Evolutionary conservation across 2,113 vertebrate species (phyloP), one percentile per base, ranked within the genome.

Genomic region (Brachypodius melanocephalos): DNA sequence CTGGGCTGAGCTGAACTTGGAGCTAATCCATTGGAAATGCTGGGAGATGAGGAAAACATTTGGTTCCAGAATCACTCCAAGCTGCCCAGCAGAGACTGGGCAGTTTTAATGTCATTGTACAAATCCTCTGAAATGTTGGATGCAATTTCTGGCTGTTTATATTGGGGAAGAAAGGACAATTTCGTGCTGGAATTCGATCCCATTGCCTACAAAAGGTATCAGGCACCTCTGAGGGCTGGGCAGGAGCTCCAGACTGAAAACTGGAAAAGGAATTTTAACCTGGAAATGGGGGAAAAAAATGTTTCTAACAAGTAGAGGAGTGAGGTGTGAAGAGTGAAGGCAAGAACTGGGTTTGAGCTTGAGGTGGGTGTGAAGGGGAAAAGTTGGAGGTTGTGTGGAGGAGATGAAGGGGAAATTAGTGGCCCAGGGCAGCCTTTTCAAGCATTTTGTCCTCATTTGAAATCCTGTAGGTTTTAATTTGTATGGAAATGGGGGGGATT

Each of bases 111-210:
- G 31, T 55, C 54, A 2, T 20, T 31, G 32, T 20, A 3, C 17
- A 17, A 14, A 2, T 48, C 13, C 14, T 20, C 10, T 54, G 69
- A 62, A 74, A 19, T 46, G 38, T 0, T 74, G 49, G 31, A 18
- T 57, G n/a, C 5, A 3, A 12, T 54, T 80, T 81, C 34, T 85
- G 68, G 6, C 8, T 42, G 32, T 13, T 66, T 32, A 3, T 63
- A 3, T 8, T 49, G n/a, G 36, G 6, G 1, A 0, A 19, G 21
- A 76, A 71, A 51, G 16, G 28, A 12, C 1, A 13, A 0, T 73
- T 93, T 73, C 17, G 2, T 38, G 21, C 8, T 63, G 52, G 29
- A 58, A 43, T 26, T 49, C 2, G 21, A 54, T 38, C 10, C 1
- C 10, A 0, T 63, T 79, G 17, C 67, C 8, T 63, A 3, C 24